Evolutionary conservation across 2,888 invertebrate species (phyloP).

Genomic region (Eupithecia inturbata): DNA sequence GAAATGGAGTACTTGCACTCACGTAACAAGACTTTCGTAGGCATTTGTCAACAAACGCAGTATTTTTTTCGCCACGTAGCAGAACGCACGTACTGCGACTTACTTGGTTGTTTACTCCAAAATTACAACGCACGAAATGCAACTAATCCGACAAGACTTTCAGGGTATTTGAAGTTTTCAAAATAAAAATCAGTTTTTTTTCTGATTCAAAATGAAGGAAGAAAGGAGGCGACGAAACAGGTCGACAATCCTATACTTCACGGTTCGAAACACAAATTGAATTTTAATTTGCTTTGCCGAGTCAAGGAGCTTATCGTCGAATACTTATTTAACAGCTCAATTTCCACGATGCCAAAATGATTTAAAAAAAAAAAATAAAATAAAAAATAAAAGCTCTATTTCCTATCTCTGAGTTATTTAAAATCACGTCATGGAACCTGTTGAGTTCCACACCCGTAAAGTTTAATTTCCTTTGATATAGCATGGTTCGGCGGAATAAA

Average conservation of each 20-base stretch:
- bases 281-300: conserved; percentile 81
- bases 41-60: too few relatives aligned
- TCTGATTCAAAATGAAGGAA: conserved; percentile 74
- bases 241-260: conserved; percentile 80
- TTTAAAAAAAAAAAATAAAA: too few relatives aligned
- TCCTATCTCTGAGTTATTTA: conserved; percentile 31
- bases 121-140: too few relatives aligned
- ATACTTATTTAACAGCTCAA: conserved; percentile 75
- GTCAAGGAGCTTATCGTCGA: conserved; percentile 80
- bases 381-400: conserved; percentile 37
- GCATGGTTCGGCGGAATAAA: conserved; percentile 21
- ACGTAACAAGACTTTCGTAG: too few relatives aligned
- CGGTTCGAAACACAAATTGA: conserved; percentile 80
- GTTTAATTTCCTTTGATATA: conserved; percentile 28
- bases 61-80: too few relatives aligned
- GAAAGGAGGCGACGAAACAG: conserved; percentile 77
- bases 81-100: too few relatives aligned
- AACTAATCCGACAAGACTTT: too few relatives aligned
- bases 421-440: conserved; percentile 37
- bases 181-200: conserved; percentile 53
- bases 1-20: too few relatives aligned
- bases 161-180: background rate
- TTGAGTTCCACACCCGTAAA: conserved; percentile 35
- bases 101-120: too few relatives aligned
- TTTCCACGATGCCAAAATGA: conserved; percentile 69